Conservation (phyloP, 1,140 invertebrate genomes). For the Listronotus oregonensis region DNA sequence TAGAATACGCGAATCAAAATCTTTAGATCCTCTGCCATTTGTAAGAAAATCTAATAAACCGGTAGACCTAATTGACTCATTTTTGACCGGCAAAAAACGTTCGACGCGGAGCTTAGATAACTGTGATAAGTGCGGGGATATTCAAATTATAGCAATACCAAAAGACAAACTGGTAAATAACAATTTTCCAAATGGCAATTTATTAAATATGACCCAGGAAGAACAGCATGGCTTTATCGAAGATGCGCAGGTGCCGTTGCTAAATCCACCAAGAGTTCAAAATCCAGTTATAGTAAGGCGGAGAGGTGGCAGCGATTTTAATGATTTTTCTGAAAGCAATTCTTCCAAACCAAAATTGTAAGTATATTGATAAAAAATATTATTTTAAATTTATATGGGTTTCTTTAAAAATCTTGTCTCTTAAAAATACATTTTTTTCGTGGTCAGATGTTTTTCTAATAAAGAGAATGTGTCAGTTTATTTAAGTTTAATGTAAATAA, state of each 20-base stretch:
- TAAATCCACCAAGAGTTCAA: conserved; percentile 48
- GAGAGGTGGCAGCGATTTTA: conserved; percentile 46
- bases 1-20: conserved; percentile 59
- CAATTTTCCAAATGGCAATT: conserved; percentile 63
- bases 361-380: conserved; percentile 1
- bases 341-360: conserved; percentile 58
- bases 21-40: conserved; percentile 59
- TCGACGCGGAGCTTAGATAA: conserved; percentile 48
- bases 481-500: too few species aligned
- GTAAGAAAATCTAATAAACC: conserved; percentile 26
- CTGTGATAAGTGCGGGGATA: conserved; percentile 58
- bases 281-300: conserved; percentile 45
- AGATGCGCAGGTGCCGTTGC: conserved; percentile 62
- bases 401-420: conserved; percentile 1
- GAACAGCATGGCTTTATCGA: conserved; percentile 49
- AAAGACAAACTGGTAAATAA: conserved; percentile 60
- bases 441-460: too few species aligned
- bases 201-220: conserved; percentile 52
- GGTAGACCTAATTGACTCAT: conserved; percentile 33
- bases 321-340: conserved; percentile 44
- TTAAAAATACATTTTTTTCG: neutral
- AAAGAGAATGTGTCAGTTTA: too few species aligned
- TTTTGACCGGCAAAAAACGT: conserved; percentile 24
- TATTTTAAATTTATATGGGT: too few species aligned
- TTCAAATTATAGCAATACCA: conserved; percentile 55